Percentiles rank a stretch among this genome's conserved stretches.
Evolutionary conservation across 2,888 invertebrate species (phyloP).

Genomic region (Euphydryas editha): DNA sequence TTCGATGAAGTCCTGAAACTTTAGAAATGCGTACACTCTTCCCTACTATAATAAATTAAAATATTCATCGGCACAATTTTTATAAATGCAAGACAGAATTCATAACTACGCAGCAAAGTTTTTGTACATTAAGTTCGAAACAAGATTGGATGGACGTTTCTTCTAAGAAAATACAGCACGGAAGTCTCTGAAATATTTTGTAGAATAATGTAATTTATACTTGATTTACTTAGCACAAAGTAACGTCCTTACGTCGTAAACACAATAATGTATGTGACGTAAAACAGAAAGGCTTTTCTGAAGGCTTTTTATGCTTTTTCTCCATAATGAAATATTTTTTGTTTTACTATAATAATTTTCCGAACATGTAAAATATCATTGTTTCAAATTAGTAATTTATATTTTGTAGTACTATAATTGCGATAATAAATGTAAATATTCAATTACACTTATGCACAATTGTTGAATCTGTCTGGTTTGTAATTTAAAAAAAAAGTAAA

Average conservation of each 20-base stretch:
- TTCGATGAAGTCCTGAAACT: too few species aligned
- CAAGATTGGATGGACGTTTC: neutral
- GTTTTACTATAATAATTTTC: neutral
- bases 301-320: neutral
- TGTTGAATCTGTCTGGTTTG: too few species aligned
- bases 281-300: constrained; percentile 2
- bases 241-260: constrained; percentile 13
- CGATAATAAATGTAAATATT: too few species aligned
- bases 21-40: too few species aligned
- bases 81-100: neutral
- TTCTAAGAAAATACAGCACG: neutral
- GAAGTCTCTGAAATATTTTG: constrained; percentile 19
- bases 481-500: too few species aligned
- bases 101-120: neutral
- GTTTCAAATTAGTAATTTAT: too few species aligned
- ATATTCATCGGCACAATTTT: neutral
- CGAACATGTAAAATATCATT: neutral
- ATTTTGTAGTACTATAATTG: too few species aligned
- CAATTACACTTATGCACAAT: too few species aligned
- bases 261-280: constrained; percentile 14
- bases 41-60: neutral
- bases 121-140: neutral
- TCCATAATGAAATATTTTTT: neutral
- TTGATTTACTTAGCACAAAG: constrained; percentile 24
- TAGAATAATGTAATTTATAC: constrained; percentile 12